Evolutionary conservation across 2,113 vertebrate genomes (phyloP).

Genomic region (Alligator mississippiensis): DNA sequence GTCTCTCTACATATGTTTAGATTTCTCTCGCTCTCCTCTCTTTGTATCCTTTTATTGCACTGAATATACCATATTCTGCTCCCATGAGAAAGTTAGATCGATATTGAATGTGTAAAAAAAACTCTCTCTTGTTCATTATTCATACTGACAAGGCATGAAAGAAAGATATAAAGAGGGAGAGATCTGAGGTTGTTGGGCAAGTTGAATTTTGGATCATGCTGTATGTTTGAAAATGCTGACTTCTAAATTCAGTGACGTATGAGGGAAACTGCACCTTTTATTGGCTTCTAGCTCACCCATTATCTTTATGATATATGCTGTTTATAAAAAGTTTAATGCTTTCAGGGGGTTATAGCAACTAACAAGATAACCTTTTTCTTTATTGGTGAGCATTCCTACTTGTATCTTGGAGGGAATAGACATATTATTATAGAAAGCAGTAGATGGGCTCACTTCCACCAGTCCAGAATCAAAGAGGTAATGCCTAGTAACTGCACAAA

Average conservation of each 20-base stretch:
- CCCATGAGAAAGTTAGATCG: slow-evolving; percentile 28
- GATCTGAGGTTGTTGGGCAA: neutral
- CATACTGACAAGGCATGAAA: slow-evolving; percentile 27
- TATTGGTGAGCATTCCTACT: neutral
- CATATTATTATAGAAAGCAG: neutral
- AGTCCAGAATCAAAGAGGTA: neutral
- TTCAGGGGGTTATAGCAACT: neutral
- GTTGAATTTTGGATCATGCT: neutral
- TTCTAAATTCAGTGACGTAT: neutral
- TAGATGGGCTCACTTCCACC: neutral
- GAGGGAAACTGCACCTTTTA: neutral
- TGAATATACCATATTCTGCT: slow-evolving; percentile 9
- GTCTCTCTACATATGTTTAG: neutral
- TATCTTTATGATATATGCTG: neutral
- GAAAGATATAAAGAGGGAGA: neutral
- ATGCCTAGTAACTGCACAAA: neutral
- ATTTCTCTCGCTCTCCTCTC: slow-evolving; percentile 5
- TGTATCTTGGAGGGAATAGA: neutral
- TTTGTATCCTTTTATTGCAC: neutral
- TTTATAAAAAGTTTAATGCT: neutral
- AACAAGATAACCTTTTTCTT: neutral
- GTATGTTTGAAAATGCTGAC: neutral
- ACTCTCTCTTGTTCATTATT: slow-evolving; percentile 49
- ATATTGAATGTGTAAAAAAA: slow-evolving; percentile 41
- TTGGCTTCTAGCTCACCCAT: neutral